Conservation (phyloP, 2,888 invertebrate genomes). For the Cantharis lateralis region DNA sequence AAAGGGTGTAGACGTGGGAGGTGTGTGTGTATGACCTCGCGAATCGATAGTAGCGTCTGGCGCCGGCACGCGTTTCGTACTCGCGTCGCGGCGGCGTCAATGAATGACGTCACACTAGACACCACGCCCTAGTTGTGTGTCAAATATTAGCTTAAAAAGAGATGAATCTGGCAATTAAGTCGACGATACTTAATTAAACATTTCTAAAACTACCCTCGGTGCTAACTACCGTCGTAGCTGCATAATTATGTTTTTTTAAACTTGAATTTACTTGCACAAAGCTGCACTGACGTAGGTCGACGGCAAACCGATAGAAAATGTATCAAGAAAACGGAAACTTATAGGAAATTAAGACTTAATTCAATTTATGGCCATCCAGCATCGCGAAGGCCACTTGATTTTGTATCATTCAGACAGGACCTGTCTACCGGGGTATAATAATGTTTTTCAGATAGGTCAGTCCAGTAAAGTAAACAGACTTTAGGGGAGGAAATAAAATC, state of each 20-base stretch:
- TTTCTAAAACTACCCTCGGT: slow-evolving; percentile 9
- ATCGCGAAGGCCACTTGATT: not conserved
- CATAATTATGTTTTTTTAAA: not conserved
- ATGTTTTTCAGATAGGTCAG: not conserved
- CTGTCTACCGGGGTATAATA: not conserved
- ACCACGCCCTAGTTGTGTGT: slow-evolving; percentile 46
- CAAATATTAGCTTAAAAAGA: slow-evolving; percentile 22
- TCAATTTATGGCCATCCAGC: not conserved
- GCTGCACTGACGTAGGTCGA: not conserved
- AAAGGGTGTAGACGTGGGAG: slow-evolving; percentile 23
- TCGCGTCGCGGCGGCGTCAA: slow-evolving; percentile 58
- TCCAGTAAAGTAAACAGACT: not conserved
- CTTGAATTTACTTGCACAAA: not conserved
- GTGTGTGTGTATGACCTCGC: slow-evolving; percentile 46
- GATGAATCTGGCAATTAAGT: slow-evolving; percentile 29
- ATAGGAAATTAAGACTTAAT: not conserved
- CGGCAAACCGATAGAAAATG: not conserved
- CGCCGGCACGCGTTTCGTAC: slow-evolving; percentile 47
- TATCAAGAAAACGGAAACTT: not conserved
- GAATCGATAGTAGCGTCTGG: slow-evolving; percentile 49
- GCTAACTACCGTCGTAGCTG: not conserved
- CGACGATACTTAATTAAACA: slow-evolving; percentile 21
- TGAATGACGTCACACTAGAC: slow-evolving; percentile 61
- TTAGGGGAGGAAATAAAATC: not conserved
- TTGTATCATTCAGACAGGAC: not conserved